Evolutionary conservation across 2,113 vertebrate species (phyloP), one percentile per base, ranked within the genome.

Genomic region (Apodemus sylvaticus): DNA sequence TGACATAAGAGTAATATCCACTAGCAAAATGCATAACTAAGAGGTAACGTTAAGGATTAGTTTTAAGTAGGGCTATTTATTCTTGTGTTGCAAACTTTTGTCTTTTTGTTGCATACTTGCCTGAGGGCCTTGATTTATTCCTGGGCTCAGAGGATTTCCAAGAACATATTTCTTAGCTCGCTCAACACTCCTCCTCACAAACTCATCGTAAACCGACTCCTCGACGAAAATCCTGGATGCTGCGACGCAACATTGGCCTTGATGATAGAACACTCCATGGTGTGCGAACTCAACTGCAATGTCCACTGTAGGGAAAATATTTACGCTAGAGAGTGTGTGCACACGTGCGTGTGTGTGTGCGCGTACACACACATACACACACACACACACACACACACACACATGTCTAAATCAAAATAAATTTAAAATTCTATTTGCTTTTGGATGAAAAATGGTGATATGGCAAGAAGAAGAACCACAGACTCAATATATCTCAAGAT

Each of bases 181-280:
- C 53, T 99, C 99, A 87, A 99, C 98, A 77, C 99, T 99, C 45
- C 97, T 98, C 8, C 94, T 97, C 89, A 99, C 98, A 98, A 99
- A 99, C 90, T 99, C 99, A 1, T 99, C 98, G 0, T 99, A 99
- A 97, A 99, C 98, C 0, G 99, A 96, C 87, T 99, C 99, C 97
- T 99, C 99, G 83, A 99, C 99, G 97, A 99, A 99, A 97, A 99
- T 98, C 73, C 99, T 98, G 91, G 99, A 99, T 82, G 99, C 99
- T 51, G 99, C 99, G 96, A 99, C 97, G 48, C 99, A 99, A 19
- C 99, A 99, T 29, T 99, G 99, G 14, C 99, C 99, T 93, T 99
- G 99, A 97, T 99, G 99, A 77, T 99, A 99, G 98, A 99, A 99
- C 45, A 99, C 55, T 29, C 99, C 99, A 0, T 97, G 94, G 95